Conservation (phyloP, 1,140 invertebrate genomes). For the Drosophila albomicans region DNA sequence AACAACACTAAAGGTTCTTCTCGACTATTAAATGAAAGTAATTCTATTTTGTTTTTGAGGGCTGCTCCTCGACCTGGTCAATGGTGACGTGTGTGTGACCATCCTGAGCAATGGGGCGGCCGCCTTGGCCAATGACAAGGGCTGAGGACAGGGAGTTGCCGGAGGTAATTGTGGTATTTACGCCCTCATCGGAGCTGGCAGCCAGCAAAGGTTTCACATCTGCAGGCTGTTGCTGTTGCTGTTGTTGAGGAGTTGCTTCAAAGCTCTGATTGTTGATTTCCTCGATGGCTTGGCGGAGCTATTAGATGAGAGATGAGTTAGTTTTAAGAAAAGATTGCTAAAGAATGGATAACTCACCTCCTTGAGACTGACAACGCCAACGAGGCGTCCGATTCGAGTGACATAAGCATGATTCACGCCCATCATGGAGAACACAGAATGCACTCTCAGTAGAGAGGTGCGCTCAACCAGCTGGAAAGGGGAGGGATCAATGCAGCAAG, state of each 20-base stretch:
- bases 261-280: slow-evolving; percentile 92
- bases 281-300: slow-evolving; percentile 94
- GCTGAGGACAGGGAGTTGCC: slow-evolving; percentile 57
- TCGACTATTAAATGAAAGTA: background rate
- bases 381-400: slow-evolving; percentile 96
- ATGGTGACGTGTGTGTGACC: slow-evolving; percentile 14
- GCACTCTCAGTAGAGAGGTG: slow-evolving; percentile 98
- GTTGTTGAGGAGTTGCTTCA: slow-evolving; percentile 74
- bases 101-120: background rate
- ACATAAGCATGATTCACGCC: slow-evolving; percentile 99
- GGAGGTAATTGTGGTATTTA: slow-evolving; percentile 75
- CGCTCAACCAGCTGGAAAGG: slow-evolving; percentile 99
- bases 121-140: background rate
- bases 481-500: slow-evolving; percentile 96
- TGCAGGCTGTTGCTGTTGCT: slow-evolving; percentile 51
- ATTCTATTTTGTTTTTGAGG: slow-evolving; percentile 7
- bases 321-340: background rate
- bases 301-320: slow-evolving; percentile 52
- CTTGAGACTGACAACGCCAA: slow-evolving; percentile 98
- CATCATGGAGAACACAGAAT: slow-evolving; percentile 98
- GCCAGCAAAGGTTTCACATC: slow-evolving; percentile 67
- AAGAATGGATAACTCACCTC: slow-evolving; percentile 88
- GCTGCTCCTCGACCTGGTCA: slow-evolving; percentile 2
- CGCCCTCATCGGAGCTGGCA: slow-evolving; percentile 65
- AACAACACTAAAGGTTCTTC: background rate